Percentiles rank a stretch among this genome's conserved stretches.
phyloP scores from a whole-genome alignment of 2,797 vertebrate genomes.

The Galagoides demidoff region DNA sequence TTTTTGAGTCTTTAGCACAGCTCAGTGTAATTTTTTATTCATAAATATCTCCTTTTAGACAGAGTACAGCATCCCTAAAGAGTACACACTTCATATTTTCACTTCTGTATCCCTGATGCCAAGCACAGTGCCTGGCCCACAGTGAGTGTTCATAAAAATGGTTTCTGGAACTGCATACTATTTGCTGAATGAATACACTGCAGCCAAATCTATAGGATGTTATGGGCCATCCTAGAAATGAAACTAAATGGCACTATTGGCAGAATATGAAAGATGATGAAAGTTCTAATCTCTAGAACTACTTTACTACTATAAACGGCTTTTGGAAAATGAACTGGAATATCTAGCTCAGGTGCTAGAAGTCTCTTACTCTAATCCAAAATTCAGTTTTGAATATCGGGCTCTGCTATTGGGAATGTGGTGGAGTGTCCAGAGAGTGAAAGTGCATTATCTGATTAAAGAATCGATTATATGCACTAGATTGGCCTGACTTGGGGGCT shows the following conservation, averaged over 20 bases:
- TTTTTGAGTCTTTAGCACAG: neutral
- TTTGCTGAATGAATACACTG: neutral
- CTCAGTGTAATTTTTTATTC: neutral
- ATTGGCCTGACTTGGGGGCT: neutral
- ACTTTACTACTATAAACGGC: neutral
- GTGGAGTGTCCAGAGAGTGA: neutral
- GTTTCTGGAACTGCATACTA: neutral
- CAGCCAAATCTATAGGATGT: neutral
- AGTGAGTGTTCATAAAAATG: neutral
- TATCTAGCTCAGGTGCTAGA: neutral
- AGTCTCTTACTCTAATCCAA: neutral
- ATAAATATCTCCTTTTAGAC: neutral
- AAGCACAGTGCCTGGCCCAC: neutral
- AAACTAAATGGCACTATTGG: neutral
- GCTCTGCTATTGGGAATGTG: neutral
- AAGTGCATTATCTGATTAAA: neutral
- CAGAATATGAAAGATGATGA: neutral
- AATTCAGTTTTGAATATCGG: neutral
- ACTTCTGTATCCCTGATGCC: neutral
- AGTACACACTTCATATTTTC: constrained; percentile 19
- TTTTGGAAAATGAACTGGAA: constrained; percentile 19
- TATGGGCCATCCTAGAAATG: neutral
- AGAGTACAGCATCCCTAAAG: constrained; percentile 10
- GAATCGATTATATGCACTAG: neutral
- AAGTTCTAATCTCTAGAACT: neutral